Evolutionary conservation across 1,140 invertebrate species (phyloP).

Genomic region (Brachionus calyciflorus): DNA sequence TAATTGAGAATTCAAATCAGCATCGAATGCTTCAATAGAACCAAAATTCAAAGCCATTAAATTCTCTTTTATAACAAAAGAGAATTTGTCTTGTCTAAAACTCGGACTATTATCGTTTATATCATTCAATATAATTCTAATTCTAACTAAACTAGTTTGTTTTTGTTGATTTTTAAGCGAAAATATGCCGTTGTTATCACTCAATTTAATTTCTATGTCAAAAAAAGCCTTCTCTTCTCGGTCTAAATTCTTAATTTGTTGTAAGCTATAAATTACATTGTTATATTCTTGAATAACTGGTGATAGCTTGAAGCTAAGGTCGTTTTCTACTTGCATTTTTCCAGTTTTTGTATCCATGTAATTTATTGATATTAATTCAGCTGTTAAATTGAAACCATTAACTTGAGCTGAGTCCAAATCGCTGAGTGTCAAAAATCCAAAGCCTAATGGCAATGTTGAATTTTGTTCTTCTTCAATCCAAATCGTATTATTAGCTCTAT

Average conservation of each 20-base stretch:
- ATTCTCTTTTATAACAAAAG: slow-evolving; percentile 20
- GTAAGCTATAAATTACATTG: background rate
- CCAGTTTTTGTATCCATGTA: background rate
- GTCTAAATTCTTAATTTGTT: background rate
- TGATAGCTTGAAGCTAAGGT: background rate
- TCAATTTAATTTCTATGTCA: slow-evolving; percentile 37
- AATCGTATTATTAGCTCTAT: background rate
- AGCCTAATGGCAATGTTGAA: background rate
- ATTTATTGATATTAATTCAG: background rate
- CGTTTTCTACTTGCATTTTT: background rate
- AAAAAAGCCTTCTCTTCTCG: slow-evolving; percentile 9
- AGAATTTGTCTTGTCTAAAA: background rate
- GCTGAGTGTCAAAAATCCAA: background rate
- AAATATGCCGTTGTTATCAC: slow-evolving; percentile 11
- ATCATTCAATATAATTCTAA: background rate
- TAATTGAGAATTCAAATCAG: background rate
- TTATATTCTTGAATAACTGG: slow-evolving; percentile 26
- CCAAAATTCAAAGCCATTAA: slow-evolving; percentile 2
- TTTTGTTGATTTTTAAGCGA: background rate
- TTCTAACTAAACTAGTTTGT: background rate
- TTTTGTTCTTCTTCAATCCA: background rate
- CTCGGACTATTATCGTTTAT: slow-evolving; percentile 14
- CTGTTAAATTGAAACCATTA: slow-evolving; percentile 12
- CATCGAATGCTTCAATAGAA: background rate
- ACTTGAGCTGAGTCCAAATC: slow-evolving; percentile 22